A percentile compares a stretch with the other conserved stretches of the same genome.
Conservation (phyloP, 2,888 invertebrate species). For the Brenthis daphne region DNA sequence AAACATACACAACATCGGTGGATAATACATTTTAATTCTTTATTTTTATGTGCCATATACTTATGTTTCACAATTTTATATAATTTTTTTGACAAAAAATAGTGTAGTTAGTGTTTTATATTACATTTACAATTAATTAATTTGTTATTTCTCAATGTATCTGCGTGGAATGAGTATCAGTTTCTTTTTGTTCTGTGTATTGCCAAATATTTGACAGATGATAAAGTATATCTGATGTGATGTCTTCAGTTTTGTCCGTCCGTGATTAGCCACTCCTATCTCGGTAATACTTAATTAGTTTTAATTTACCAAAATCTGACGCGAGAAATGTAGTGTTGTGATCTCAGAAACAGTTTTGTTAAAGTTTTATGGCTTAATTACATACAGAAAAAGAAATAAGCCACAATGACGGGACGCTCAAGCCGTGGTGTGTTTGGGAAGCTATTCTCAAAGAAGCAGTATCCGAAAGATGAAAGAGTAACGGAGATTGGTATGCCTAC, state of each 20-base stretch:
- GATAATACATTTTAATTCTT: background rate
- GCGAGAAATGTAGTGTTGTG: constrained; percentile 65
- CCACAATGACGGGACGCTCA: constrained; percentile 77
- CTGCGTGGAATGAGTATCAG: constrained; percentile 21
- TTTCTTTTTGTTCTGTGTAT: constrained; percentile 29
- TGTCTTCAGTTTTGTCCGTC: constrained; percentile 60
- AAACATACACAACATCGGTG: background rate
- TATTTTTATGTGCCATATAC: background rate
- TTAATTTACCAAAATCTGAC: constrained; percentile 52
- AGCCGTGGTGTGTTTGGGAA: constrained; percentile 77
- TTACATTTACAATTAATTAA: background rate
- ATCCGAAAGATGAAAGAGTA: constrained; percentile 76
- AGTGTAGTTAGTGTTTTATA: background rate
- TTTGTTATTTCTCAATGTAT: background rate
- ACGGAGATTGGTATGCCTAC: constrained; percentile 91
- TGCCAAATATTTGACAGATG: constrained; percentile 42
- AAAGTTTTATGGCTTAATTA: constrained; percentile 41
- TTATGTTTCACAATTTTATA: background rate
- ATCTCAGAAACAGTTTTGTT: constrained; percentile 51
- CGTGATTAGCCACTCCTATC: constrained; percentile 76
- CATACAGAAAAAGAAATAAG: constrained; percentile 48
- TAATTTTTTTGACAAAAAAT: background rate
- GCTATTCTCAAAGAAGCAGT: constrained; percentile 74
- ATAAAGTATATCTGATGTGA: constrained; percentile 38
- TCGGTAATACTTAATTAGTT: constrained; percentile 55